phyloP scores from a whole-genome alignment of 2,113 vertebrate species.

The Melanotaenia duboulayi region DNA sequence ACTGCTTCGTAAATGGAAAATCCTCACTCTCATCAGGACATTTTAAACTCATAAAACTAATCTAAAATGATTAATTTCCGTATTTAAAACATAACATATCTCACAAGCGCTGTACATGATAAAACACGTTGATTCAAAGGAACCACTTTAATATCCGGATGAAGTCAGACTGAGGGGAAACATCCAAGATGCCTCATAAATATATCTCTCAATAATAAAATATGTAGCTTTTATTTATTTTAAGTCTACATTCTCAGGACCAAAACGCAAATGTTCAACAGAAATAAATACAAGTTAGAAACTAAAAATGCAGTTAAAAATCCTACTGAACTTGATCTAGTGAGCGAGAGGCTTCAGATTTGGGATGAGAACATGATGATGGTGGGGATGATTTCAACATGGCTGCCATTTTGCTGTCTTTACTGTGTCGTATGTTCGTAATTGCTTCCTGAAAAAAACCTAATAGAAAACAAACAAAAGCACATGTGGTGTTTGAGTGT shows the following conservation, averaged over 20 bases:
- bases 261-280: slow-evolving; percentile 37
- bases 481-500: slow-evolving; percentile 47
- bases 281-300: slow-evolving; percentile 66
- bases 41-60: slow-evolving; percentile 59
- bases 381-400: slow-evolving; percentile 57
- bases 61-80: slow-evolving; percentile 71
- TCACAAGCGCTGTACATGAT: slow-evolving; percentile 64
- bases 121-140: slow-evolving; percentile 66
- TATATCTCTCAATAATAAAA: slow-evolving; percentile 77
- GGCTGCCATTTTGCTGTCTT: slow-evolving; percentile 68
- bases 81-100: slow-evolving; percentile 64
- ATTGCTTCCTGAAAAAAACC: slow-evolving; percentile 20
- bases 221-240: slow-evolving; percentile 63
- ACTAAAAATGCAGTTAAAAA: slow-evolving; percentile 60
- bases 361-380: slow-evolving; percentile 30
- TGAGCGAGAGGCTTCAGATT: slow-evolving; percentile 38
- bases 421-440: slow-evolving; percentile 46
- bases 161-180: slow-evolving; percentile 32
- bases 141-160: slow-evolving; percentile 34
- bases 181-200: slow-evolving; percentile 70
- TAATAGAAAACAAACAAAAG: slow-evolving; percentile 48
- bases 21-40: slow-evolving; percentile 21
- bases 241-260: slow-evolving; percentile 30
- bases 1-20: slow-evolving; percentile 27
- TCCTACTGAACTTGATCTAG: slow-evolving; percentile 10